Conservation (phyloP, 1,140 invertebrate genomes). For the Zophobas morio region DNA sequence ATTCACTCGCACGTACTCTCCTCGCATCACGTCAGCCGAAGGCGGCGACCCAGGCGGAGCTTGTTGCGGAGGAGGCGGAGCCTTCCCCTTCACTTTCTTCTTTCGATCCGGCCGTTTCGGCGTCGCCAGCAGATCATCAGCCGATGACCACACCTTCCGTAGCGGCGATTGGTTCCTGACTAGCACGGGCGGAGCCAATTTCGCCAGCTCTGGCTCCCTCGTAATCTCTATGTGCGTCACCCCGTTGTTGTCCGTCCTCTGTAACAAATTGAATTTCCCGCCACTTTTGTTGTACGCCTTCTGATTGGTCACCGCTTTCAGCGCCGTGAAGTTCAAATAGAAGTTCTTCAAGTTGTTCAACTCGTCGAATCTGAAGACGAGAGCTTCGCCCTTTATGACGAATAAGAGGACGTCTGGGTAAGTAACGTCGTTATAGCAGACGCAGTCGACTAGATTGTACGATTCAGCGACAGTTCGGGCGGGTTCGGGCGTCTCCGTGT, state of each 20-base stretch:
- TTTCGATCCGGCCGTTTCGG: conserved; percentile 63
- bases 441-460: conserved; percentile 65
- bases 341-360: conserved; percentile 61
- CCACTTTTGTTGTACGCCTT: conserved; percentile 59
- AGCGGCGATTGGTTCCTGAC: conserved; percentile 49
- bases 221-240: conserved; percentile 67
- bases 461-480: conserved; percentile 51
- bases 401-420: conserved; percentile 65
- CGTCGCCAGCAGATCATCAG: conserved; percentile 61
- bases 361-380: conserved; percentile 66
- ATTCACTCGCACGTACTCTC: conserved; percentile 64
- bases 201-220: conserved; percentile 54
- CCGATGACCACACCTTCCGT: conserved; percentile 64
- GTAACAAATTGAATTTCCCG: conserved; percentile 65
- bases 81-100: conserved; percentile 59
- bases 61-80: conserved; percentile 57
- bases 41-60: not conserved
- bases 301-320: conserved; percentile 65
- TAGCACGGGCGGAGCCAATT: conserved; percentile 42
- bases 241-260: conserved; percentile 67
- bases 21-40: conserved; percentile 59
- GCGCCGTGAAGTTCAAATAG: conserved; percentile 64
- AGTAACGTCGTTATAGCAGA: conserved; percentile 66
- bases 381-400: conserved; percentile 64
- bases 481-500: conserved; percentile 55